Evolutionary conservation across 2,113 vertebrate genomes (phyloP).

Genomic region (Regulus satrapa): DNA sequence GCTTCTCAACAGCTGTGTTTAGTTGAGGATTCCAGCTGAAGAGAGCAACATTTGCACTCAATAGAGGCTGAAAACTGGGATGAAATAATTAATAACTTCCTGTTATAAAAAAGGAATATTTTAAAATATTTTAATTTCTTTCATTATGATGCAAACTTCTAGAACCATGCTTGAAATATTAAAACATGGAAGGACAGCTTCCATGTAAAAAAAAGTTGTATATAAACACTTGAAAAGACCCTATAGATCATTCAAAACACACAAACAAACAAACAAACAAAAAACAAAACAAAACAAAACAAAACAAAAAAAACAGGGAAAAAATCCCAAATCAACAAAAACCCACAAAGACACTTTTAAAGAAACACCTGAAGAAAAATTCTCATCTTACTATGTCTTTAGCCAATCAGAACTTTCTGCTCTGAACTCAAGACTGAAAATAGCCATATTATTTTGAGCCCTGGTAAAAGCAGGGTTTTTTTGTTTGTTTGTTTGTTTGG

Average conservation of each 20-base stretch:
- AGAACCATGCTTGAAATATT: not conserved
- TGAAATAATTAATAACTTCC: not conserved
- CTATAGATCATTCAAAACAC: not conserved
- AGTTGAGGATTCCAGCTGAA: constrained; percentile 31
- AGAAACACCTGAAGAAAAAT: not conserved
- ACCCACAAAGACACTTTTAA: not conserved
- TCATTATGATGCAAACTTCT: not conserved
- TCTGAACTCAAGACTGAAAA: not conserved
- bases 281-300: not conserved
- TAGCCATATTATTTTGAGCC: not conserved
- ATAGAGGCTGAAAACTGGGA: not conserved
- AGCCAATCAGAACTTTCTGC: not conserved
- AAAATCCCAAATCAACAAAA: not conserved
- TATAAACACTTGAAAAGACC: not conserved
- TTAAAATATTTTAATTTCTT: constrained; percentile 13
- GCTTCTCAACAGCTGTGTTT: constrained; percentile 17
- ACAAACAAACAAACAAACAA: not conserved
- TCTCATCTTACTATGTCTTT: not conserved
- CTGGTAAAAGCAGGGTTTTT: not conserved
- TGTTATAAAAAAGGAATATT: no score
- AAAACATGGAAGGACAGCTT: not conserved
- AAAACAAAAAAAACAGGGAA: not conserved
- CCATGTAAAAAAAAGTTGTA: not conserved
- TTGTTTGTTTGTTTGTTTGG: not conserved
- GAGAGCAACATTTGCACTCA: not conserved